phyloP scores from a whole-genome alignment of 2,113 vertebrate species.

The Sebastes schlegelii region DNA sequence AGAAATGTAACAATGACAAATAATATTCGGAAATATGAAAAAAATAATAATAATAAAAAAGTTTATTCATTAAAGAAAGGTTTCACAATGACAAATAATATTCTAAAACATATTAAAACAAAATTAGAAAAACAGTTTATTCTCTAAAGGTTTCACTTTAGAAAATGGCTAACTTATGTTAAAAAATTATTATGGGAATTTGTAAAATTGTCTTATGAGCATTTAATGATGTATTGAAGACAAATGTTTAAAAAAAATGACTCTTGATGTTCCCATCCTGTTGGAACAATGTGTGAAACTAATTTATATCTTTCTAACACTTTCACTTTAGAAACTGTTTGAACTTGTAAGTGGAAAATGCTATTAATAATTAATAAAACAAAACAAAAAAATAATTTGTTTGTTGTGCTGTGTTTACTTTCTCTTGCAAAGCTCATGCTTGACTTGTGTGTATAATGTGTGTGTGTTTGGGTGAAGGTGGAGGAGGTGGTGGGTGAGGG shows the following conservation, averaged over 20 bases:
- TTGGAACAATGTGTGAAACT: slow-evolving; percentile 45
- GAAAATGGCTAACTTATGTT: slow-evolving; percentile 37
- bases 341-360: slow-evolving; percentile 29
- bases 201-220: slow-evolving; percentile 35
- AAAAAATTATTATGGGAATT: slow-evolving; percentile 16
- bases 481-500: not conserved
- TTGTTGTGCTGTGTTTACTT: slow-evolving; percentile 34
- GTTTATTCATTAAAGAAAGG: slow-evolving; percentile 60
- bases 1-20: slow-evolving; percentile 18
- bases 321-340: slow-evolving; percentile 30
- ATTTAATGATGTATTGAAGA: slow-evolving; percentile 18
- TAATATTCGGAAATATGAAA: slow-evolving; percentile 4
- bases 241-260: slow-evolving; percentile 29
- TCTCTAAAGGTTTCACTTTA: slow-evolving; percentile 72
- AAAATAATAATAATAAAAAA: not conserved
- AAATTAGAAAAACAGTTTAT: slow-evolving; percentile 9
- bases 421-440: not conserved
- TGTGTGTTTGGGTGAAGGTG: slow-evolving; percentile 7
- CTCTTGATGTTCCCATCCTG: slow-evolving; percentile 11
- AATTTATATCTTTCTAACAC: slow-evolving; percentile 14
- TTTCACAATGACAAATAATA: slow-evolving; percentile 56
- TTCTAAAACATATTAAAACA: slow-evolving; percentile 12
- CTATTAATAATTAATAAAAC: slow-evolving; percentile 43
- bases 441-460: not conserved
- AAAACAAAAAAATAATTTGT: slow-evolving; percentile 19